Percentiles rank a stretch among this genome's conserved stretches.
Evolutionary conservation across 2,797 vertebrate genomes (phyloP).

Genomic region (Vultur gryphus): DNA sequence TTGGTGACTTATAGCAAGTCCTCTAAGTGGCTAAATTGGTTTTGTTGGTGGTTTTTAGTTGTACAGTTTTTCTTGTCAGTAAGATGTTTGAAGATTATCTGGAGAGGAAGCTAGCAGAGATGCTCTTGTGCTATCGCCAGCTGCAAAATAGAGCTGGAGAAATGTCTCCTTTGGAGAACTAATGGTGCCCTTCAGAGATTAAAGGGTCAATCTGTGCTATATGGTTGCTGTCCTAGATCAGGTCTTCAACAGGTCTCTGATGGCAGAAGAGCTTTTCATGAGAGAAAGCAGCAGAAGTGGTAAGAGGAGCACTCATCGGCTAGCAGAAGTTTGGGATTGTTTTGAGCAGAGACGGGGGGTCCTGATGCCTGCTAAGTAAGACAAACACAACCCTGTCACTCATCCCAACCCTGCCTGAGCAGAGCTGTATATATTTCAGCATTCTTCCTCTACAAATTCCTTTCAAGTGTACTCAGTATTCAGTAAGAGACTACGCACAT

Average conservation of each 20-base stretch:
- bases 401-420: not conserved
- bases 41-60: not conserved
- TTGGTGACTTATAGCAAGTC: not conserved
- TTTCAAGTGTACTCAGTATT: slow-evolving; percentile 59
- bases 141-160: not conserved
- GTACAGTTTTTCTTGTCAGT: not conserved
- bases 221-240: not conserved
- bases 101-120: not conserved
- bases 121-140: not conserved
- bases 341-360: not conserved
- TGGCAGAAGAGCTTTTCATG: not conserved
- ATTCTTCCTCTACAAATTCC: slow-evolving; percentile 20
- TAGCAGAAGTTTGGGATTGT: not conserved
- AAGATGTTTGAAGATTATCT: not conserved
- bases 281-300: not conserved
- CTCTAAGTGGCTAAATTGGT: not conserved
- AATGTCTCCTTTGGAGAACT: not conserved
- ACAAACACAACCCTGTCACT: not conserved
- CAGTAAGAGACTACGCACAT: slow-evolving; percentile 57
- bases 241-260: not conserved
- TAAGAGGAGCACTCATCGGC: not conserved
- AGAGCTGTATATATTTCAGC: not conserved
- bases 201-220: not conserved
- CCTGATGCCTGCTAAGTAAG: not conserved
- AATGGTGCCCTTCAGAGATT: not conserved